A percentile compares a stretch with the other conserved stretches of the same genome.
Evolutionary conservation across 1,140 invertebrate genomes (phyloP).

Genomic region (Pissodes strobi): DNA sequence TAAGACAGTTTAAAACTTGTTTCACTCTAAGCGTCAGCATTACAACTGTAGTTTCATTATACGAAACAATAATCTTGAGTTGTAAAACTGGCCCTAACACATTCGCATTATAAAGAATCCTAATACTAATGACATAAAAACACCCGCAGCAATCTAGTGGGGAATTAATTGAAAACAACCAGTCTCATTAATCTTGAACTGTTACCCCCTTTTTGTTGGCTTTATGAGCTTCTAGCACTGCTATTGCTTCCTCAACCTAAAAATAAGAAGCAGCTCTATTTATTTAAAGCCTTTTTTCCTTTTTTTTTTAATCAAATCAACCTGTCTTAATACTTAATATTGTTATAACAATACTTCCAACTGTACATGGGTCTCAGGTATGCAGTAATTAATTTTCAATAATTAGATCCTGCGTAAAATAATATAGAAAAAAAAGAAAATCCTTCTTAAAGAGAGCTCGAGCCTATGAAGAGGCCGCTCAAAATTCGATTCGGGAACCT

Average conservation of each 20-base stretch:
- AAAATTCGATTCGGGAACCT: too few relatives aligned
- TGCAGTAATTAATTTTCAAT: too few relatives aligned
- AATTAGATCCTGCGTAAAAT: too few relatives aligned
- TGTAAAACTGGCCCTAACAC: conserved; percentile 6
- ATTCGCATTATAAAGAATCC: not conserved
- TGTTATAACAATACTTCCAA: too few relatives aligned
- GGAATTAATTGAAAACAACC: not conserved
- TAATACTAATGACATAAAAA: conserved; percentile 24
- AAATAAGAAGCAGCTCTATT: not conserved
- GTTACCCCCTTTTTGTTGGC: conserved; percentile 44
- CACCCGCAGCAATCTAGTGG: conserved; percentile 5
- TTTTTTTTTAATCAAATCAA: too few relatives aligned
- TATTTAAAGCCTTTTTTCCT: too few relatives aligned
- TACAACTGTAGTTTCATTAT: not conserved
- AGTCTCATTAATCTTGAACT: conserved; percentile 44
- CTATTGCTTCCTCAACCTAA: conserved; percentile 52
- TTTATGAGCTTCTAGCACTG: conserved; percentile 53
- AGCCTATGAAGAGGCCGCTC: too few relatives aligned
- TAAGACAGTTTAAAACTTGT: not conserved
- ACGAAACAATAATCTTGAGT: not conserved
- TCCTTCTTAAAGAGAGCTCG: too few relatives aligned
- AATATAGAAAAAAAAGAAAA: too few relatives aligned
- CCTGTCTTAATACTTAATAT: too few relatives aligned
- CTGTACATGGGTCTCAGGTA: too few relatives aligned
- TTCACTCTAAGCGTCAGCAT: conserved; percentile 1